Evolutionary conservation across 2,888 invertebrate species (phyloP).

Genomic region (Thera britannica): DNA sequence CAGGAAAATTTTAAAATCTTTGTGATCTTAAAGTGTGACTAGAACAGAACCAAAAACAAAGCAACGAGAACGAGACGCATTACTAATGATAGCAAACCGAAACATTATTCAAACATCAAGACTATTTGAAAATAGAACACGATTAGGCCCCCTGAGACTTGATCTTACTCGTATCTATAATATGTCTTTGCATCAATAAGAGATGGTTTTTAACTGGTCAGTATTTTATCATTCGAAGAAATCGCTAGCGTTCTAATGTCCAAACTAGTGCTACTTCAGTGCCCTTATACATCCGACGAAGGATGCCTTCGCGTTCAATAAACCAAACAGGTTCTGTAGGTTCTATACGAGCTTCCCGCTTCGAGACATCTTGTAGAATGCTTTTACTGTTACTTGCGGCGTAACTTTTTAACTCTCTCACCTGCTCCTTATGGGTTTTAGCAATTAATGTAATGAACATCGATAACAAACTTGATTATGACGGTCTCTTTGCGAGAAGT

Average conservation of each 20-base stretch:
- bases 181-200: no score
- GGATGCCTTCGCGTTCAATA: slow-evolving; percentile 74
- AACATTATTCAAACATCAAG: no score
- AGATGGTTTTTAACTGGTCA: no score
- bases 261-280: slow-evolving; percentile 7
- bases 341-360: slow-evolving; percentile 68
- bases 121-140: no score
- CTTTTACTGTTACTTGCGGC: slow-evolving; percentile 67
- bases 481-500: slow-evolving; percentile 4
- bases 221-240: neutral
- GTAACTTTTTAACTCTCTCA: slow-evolving; percentile 38
- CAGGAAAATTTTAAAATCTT: no score
- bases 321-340: slow-evolving; percentile 69
- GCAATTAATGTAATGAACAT: slow-evolving; percentile 24
- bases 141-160: no score
- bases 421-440: slow-evolving; percentile 30
- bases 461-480: slow-evolving; percentile 1
- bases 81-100: no score
- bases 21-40: no score
- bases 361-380: slow-evolving; percentile 74
- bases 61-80: no score
- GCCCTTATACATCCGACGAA: slow-evolving; percentile 72
- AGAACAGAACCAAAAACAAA: no score
- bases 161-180: no score
- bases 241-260: neutral